phyloP scores from a whole-genome alignment of 2,888 invertebrate species.

The Epinotia demarniana region DNA sequence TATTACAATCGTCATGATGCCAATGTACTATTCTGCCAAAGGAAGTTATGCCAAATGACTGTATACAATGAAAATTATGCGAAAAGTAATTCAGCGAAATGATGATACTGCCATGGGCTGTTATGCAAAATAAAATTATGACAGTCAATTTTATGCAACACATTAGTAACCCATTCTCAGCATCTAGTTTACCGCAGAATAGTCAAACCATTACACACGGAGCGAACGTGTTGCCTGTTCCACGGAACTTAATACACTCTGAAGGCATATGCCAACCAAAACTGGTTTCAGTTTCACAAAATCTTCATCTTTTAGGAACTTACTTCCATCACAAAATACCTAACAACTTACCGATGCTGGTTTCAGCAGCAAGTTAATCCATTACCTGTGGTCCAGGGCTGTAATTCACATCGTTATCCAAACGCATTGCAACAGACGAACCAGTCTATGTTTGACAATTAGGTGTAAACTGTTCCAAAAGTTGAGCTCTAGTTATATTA shows the following conservation, averaged over 20 bases:
- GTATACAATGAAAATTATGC: too few species aligned
- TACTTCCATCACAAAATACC: not conserved
- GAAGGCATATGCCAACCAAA: not conserved
- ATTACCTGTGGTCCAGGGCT: slow-evolving; percentile 57
- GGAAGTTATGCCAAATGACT: too few species aligned
- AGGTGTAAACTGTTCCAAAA: not conserved
- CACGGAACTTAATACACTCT: too few species aligned
- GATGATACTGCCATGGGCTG: too few species aligned
- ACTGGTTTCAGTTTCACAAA: not conserved
- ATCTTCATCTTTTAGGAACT: not conserved
- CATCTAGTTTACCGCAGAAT: not conserved
- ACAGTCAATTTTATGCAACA: too few species aligned
- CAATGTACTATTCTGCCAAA: too few species aligned
- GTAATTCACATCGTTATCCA: not conserved
- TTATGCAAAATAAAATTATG: too few species aligned
- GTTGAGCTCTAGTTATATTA: not conserved
- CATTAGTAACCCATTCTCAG: not conserved
- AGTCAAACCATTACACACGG: not conserved
- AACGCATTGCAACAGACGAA: not conserved
- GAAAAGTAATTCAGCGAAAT: too few species aligned
- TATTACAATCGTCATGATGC: too few species aligned
- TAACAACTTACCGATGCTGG: not conserved
- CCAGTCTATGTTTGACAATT: not conserved
- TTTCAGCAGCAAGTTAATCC: slow-evolving; percentile 57
- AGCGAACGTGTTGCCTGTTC: not conserved